A percentile compares a stretch with the other conserved stretches of the same genome.
Evolutionary conservation across 2,797 vertebrate species (phyloP).

Genomic region (Loris lydekkerianus): DNA sequence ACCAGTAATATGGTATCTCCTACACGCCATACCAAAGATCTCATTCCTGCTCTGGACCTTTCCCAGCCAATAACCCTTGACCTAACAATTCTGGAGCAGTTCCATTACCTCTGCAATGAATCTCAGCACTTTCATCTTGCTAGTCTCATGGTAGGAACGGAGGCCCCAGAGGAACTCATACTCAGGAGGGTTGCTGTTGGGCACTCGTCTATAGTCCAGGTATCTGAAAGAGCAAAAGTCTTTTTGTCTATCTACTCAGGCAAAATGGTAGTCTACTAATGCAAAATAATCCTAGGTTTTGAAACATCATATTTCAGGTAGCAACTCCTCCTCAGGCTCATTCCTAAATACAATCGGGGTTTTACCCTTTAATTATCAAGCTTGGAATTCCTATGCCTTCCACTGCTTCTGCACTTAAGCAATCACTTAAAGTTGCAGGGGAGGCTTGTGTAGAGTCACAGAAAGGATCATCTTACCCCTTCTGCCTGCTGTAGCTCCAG

Average conservation of each 20-base stretch:
- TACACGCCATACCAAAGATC: background rate
- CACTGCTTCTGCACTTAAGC: conserved; percentile 16
- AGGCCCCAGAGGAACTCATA: conserved; percentile 92
- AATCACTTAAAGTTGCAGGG: background rate
- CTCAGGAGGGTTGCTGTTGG: conserved; percentile 93
- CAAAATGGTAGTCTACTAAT: background rate
- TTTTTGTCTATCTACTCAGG: conserved; percentile 54
- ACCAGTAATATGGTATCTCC: conserved; percentile 3
- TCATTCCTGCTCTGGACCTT: conserved; percentile 49
- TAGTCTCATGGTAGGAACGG: conserved; percentile 92
- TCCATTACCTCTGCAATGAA: conserved; percentile 92
- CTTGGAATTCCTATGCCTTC: background rate
- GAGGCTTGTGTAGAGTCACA: background rate
- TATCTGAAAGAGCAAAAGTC: conserved; percentile 87
- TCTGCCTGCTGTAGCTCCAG: background rate
- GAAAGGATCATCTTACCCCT: conserved; percentile 43
- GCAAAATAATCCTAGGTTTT: background rate
- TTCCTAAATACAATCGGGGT: background rate
- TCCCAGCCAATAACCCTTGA: conserved; percentile 11
- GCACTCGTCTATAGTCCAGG: conserved; percentile 92
- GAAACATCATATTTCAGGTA: conserved; percentile 24
- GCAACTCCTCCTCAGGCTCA: background rate
- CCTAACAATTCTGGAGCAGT: conserved; percentile 9
- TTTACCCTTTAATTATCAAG: conserved; percentile 35
- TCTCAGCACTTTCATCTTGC: conserved; percentile 92